Percentiles rank a stretch among this genome's conserved stretches.
Evolutionary conservation across 2,797 vertebrate genomes (phyloP).

Genomic region (Artibeus jamaicensis): DNA sequence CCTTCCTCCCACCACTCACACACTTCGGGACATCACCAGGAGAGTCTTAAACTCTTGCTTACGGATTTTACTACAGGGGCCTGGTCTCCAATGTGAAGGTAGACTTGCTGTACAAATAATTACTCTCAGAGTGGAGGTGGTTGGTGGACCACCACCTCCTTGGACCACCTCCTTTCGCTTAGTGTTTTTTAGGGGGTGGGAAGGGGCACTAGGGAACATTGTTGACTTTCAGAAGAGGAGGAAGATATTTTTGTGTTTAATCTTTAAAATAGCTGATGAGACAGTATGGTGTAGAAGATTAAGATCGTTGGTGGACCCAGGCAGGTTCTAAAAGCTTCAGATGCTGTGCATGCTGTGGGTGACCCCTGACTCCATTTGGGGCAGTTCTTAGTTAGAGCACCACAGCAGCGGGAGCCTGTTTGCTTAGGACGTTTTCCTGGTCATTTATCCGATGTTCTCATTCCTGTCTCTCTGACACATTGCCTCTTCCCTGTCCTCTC

Average conservation of each 20-base stretch:
- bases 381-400: background rate
- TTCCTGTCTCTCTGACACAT: background rate
- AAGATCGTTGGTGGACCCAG: too few relatives aligned
- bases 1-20: fast-evolving
- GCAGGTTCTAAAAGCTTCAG: background rate
- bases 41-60: background rate
- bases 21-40: background rate
- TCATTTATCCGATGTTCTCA: background rate
- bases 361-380: background rate
- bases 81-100: background rate
- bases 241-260: background rate
- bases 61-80: background rate
- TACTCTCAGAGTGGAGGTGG: background rate
- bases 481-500: background rate
- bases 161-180: background rate
- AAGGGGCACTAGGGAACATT: background rate
- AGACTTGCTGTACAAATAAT: background rate
- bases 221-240: background rate
- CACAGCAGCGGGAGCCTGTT: background rate
- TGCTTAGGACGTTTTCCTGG: background rate
- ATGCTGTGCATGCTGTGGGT: background rate
- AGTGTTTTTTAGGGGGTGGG: background rate
- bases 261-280: background rate
- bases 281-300: background rate
- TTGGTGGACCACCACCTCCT: background rate